Conservation (phyloP, 2,113 vertebrate species). For the Cheirogaleus medius region DNA sequence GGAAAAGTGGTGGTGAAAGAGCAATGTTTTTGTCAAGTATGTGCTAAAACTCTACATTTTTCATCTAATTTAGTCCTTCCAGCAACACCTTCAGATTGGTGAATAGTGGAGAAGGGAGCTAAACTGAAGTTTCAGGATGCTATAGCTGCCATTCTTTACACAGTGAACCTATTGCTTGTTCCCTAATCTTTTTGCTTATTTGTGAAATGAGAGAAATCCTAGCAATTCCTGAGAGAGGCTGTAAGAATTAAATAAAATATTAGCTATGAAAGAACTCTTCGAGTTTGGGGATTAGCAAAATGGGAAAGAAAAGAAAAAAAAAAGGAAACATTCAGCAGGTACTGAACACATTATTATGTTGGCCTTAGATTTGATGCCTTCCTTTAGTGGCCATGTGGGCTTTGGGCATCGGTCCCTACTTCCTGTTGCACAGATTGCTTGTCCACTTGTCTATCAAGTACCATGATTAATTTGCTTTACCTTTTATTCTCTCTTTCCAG, state of each 20-base stretch:
- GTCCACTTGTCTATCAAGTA: not conserved
- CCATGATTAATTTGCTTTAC: conserved; percentile 51
- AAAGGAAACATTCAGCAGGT: not conserved
- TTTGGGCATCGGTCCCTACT: not conserved
- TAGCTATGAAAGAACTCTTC: not conserved
- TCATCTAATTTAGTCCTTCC: not conserved
- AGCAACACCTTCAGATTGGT: not conserved
- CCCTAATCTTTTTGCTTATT: not conserved
- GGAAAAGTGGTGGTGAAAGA: not conserved
- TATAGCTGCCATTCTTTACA: not conserved
- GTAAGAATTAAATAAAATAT: conserved; percentile 23
- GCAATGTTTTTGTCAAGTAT: not conserved
- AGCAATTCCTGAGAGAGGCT: not conserved
- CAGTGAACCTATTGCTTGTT: not conserved
- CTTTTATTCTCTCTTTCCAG: conserved; percentile 82
- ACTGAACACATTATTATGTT: not conserved
- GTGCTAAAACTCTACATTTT: not conserved
- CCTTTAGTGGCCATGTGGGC: not conserved
- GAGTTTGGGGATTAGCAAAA: not conserved
- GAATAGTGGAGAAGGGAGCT: not conserved
- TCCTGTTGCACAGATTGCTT: not conserved
- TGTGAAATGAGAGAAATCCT: not conserved
- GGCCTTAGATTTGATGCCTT: not conserved
- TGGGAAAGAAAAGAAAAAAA: not conserved
- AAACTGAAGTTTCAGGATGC: not conserved